Base-by-base conservation (phyloP, 2,888 invertebrate genomes). In the Syritta pipiens region DNA sequence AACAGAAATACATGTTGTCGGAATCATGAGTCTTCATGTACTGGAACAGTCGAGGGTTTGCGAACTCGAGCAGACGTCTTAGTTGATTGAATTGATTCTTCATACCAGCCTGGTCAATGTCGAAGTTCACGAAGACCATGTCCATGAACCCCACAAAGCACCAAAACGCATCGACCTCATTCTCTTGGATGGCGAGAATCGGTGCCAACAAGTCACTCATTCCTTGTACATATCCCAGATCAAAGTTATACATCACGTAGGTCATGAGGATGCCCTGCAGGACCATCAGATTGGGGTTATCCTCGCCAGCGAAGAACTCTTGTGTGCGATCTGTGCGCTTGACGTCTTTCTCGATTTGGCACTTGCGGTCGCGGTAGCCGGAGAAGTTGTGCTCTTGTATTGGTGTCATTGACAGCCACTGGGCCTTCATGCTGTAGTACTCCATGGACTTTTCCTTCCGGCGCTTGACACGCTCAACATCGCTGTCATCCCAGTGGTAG, bases 111-210 rank as follows among this genome's bases (percentile, higher is more conserved):
- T 99, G 98, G 89, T 98, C 98, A 90, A 98, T 94, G 86, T 98
- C 97, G 89, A 99, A 99, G 90, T 99, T 99, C 9, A 92, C 91
- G 77, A 93, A 92, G 88, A 99, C 94, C 90, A 93, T 93, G 72
- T 98, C 94, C 97, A 99, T 99, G 84, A 98, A 96, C 5, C 98
- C 98, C 30, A 96, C 97, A 87, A 99, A 99, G 89, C 98, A 97
- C 99, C 99, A 99, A 90, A 99, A 99, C 0, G 97, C 94, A 87
- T 99, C 98, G 2, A 96, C 96, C 89, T 99, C 99, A 86, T 97
- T 94, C 82, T 94, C 93, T 90, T 98, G 91, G 44, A 98, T 91
- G 85, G 94, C 92, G 60, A 99, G 90, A 84, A 99, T 93, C 0
- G 99, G 99, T 4, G 98, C 96, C 60, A 99, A 89, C 53, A 99